Conservation (phyloP, 2,888 invertebrate genomes). For the Atrina japonica region DNA sequence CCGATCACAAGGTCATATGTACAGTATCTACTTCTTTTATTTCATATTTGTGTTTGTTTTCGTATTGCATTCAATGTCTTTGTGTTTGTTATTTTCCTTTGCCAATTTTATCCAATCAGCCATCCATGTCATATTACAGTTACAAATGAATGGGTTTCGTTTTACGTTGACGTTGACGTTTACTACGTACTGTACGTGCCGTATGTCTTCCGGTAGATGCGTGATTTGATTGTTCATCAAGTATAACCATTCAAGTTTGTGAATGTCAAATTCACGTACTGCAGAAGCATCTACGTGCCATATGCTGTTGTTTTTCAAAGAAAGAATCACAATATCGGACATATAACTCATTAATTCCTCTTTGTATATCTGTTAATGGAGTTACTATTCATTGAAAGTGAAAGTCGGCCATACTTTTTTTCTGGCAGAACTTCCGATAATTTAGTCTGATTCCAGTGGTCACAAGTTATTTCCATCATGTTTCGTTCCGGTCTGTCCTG, state of each 20-base stretch:
- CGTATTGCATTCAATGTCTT: too few relatives aligned
- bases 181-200: constrained; percentile 12
- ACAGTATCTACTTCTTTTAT: too few relatives aligned
- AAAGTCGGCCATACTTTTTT: constrained; percentile 32
- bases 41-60: too few relatives aligned
- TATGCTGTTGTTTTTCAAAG: constrained; percentile 43
- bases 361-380: constrained; percentile 33
- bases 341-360: constrained; percentile 43
- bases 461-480: constrained; percentile 46
- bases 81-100: too few relatives aligned
- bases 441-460: constrained; percentile 11
- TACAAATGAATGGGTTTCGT: constrained; percentile 19
- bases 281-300: constrained; percentile 26
- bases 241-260: constrained; percentile 24
- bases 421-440: constrained; percentile 38
- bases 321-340: constrained; percentile 24
- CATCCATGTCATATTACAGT: constrained; percentile 27
- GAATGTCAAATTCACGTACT: constrained; percentile 31
- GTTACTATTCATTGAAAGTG: constrained; percentile 47
- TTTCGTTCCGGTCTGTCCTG: constrained; percentile 47
- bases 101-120: constrained; percentile 50
- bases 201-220: constrained; percentile 43
- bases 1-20: constrained; percentile 45
- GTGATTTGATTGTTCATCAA: constrained; percentile 46
- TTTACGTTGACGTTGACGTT: background rate